Evolutionary conservation across 1,140 invertebrate genomes (phyloP).

Genomic region (Neoseiulus cucumeris): DNA sequence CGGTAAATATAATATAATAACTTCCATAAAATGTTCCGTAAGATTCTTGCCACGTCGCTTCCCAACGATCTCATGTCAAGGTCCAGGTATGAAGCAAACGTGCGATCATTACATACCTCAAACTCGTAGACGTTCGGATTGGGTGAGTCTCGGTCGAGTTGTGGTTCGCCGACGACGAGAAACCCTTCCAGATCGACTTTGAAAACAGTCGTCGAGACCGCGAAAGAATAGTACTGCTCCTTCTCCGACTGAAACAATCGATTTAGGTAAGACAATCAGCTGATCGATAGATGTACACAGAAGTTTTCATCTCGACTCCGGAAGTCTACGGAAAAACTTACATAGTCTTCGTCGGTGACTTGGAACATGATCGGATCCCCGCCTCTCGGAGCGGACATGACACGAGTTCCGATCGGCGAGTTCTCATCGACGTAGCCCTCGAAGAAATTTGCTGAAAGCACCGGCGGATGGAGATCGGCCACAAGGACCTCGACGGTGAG

Average conservation of each 20-base stretch:
- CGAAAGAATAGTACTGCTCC: conserved; percentile 41
- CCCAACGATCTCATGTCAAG: too few species aligned
- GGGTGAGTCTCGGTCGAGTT: conserved; percentile 64
- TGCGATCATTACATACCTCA: conserved; percentile 31
- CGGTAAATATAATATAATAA: too few species aligned
- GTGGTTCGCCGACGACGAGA: conserved; percentile 55
- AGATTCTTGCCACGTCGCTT: too few species aligned
- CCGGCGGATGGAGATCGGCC: conserved; percentile 60
- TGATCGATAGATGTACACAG: conserved; percentile 27
- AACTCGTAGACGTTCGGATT: conserved; percentile 61
- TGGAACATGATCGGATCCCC: conserved; percentile 42
- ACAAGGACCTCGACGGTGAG: conserved; percentile 55
- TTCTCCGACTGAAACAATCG: conserved; percentile 32
- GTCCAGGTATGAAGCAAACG: neutral
- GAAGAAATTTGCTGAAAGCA: conserved; percentile 43
- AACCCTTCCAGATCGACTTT: conserved; percentile 47
- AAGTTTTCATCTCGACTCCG: too few species aligned
- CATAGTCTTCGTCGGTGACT: conserved; percentile 60
- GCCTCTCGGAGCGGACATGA: conserved; percentile 35
- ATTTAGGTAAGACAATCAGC: conserved; percentile 45
- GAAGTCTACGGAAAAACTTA: conserved; percentile 28
- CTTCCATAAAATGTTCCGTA: too few species aligned
- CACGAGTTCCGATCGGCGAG: conserved; percentile 54
- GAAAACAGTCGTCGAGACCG: conserved; percentile 62
- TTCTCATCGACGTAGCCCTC: conserved; percentile 67